Evolutionary conservation across 2,797 vertebrate species (phyloP), one percentile per base, ranked within the genome.

Genomic region (Acanthurus lineatus): DNA sequence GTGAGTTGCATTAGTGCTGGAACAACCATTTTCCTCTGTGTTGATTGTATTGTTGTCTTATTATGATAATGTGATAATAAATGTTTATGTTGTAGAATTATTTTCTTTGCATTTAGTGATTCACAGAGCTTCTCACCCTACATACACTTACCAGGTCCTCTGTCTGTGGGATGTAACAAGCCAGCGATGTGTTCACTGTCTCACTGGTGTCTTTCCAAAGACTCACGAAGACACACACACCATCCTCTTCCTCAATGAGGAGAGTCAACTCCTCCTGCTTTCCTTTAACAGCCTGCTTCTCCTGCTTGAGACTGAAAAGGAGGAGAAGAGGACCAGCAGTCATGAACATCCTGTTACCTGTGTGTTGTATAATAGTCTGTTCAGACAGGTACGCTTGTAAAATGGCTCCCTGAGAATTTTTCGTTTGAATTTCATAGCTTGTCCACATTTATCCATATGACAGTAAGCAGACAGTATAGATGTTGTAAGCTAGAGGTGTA

Each of bases 91-190:
- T 11, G 20, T 19, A 40, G 19, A 12, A 8, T n/a, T 42, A 5
- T 53, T 59, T 49, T 49, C 51, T 17, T 10, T 44, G 12, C 19
- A 17, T 62, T 16, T 77, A 14, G 19, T 14, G 15, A n/a, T 25
- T 54, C 32, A 32, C 53, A 17, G 5, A 35, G 19, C 19, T 48
- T 59, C n/a, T 38, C n/a, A 10, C 22, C 15, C 2, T 44, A 35
- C 54, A 48, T 19, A 35, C 48, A 56, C 47, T 44, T 5, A 81
- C 40, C 86, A 97, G 97, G 93, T 97, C 58, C 86, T 97, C 89
- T 95, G 95, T 88, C 86, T 95, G 11, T 96, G 95, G 96, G 96
- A 96, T 65, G 86, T 97, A 77, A 93, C 95, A 40, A 94, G 93
- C 83, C 96, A 96, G 89, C 92, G 96, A 61, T 90, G 94, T 69